Base-by-base conservation (phyloP, 2,888 invertebrate genomes). In the Limulus polyphemus region DNA sequence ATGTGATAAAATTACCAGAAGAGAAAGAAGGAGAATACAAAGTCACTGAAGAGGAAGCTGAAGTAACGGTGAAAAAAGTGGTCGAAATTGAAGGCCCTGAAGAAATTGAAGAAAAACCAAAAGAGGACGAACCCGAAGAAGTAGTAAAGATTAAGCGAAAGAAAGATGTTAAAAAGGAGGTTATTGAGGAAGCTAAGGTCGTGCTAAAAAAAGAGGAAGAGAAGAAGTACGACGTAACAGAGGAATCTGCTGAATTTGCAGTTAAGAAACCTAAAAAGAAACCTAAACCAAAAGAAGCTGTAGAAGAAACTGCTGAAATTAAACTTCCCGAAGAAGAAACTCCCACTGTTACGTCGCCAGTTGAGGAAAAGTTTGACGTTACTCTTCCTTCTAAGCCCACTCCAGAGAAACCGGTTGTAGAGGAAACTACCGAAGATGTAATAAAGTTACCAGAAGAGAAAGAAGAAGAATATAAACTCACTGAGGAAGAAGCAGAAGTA, bases 51-150 rank as follows among this genome's bases (percentile, higher is more conserved):
- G 64, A 64, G 65, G 60, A 60, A 5, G 65, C 65, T 10, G 67
- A 67, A 63, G 71, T 74, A 58, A 71, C 73, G 1, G 68, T 71
- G 13, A 73, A 67, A 69, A 72, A 73, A 51, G 70, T 70, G 49
- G 72, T 46, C 2, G 56, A 73, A 46, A 73, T 75, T 9, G 75
- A 76, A 69, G 32, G 32, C 32, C 32, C 32, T 5, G 32, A 32
- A 32, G 32, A 32, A 32, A 32, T 32, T 32, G 76, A 77, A 52
- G 73, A 75, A 54, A 54, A 54, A 54, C 54, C 54, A 54, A 14
- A 50, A 57, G 65, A 67, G 49, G 47, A 73, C 62, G 70, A 71
- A 67, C 65, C 65, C 49, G 48, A 54, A 13, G 59, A 16, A 47
- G 17, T 47, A 48, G 55, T 10, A 4, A 54, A 54, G 7, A 54